phyloP scores from a whole-genome alignment of 2,113 vertebrate genomes.

The Nyctereutes procyonoides region DNA sequence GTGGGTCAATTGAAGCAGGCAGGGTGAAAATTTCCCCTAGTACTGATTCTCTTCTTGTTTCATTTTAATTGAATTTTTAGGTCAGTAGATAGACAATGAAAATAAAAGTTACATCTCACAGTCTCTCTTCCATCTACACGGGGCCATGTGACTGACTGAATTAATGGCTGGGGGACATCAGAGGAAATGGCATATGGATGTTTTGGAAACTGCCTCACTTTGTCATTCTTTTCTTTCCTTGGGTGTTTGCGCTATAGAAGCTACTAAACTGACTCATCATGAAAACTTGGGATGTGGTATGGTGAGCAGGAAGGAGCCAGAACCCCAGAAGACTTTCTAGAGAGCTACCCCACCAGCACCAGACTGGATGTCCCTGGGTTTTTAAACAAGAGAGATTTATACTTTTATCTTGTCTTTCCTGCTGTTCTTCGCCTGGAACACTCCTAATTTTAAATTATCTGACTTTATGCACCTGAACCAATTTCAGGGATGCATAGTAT shows the following conservation, averaged over 20 bases:
- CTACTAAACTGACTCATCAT: background rate
- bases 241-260: background rate
- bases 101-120: background rate
- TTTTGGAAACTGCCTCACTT: background rate
- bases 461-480: background rate
- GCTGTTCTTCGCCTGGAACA: background rate
- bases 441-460: background rate
- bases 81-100: background rate
- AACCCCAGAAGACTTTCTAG: background rate
- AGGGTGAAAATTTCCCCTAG: background rate
- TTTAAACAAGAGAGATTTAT: background rate
- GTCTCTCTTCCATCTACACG: background rate
- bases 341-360: accelerated
- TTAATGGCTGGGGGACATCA: background rate
- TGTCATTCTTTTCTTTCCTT: background rate
- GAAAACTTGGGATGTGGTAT: background rate
- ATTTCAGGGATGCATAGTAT: background rate
- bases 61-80: background rate
- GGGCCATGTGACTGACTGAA: background rate
- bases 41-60: background rate
- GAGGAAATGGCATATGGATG: background rate
- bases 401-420: background rate
- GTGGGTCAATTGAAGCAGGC: background rate
- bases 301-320: background rate
- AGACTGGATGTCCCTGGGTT: background rate